Conservation (phyloP, 2,888 invertebrate genomes). For the Diogma glabrata region DNA sequence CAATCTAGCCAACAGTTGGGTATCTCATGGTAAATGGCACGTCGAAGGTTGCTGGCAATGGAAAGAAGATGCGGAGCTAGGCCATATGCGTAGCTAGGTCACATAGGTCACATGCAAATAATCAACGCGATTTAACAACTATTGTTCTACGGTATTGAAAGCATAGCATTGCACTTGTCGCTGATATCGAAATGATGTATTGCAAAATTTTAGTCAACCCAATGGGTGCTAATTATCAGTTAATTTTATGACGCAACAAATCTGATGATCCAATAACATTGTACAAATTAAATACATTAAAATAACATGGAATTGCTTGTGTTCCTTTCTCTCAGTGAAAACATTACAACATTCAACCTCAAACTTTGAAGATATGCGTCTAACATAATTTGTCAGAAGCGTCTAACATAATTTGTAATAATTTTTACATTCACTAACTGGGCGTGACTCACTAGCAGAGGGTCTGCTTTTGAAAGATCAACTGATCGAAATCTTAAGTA, state of each 20-base stretch:
- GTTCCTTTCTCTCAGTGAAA: neutral
- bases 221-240: neutral
- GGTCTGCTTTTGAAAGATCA: neutral
- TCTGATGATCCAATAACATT: neutral
- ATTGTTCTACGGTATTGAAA: neutral
- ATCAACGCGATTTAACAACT: neutral
- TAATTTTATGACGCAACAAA: neutral
- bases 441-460: neutral
- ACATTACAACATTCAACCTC: neutral
- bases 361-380: neutral
- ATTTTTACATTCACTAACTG: neutral
- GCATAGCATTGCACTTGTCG: neutral
- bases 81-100: neutral
- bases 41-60: neutral
- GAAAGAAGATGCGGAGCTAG: neutral
- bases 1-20: too few species aligned
- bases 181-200: neutral
- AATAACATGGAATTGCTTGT: neutral
- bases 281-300: neutral
- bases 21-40: too few species aligned
- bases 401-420: neutral
- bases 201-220: neutral
- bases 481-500: neutral
- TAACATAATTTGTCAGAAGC: neutral
- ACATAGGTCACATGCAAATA: neutral